Base-by-base conservation (phyloP, 2,113 vertebrate species). In the Rhea pennata region DNA sequence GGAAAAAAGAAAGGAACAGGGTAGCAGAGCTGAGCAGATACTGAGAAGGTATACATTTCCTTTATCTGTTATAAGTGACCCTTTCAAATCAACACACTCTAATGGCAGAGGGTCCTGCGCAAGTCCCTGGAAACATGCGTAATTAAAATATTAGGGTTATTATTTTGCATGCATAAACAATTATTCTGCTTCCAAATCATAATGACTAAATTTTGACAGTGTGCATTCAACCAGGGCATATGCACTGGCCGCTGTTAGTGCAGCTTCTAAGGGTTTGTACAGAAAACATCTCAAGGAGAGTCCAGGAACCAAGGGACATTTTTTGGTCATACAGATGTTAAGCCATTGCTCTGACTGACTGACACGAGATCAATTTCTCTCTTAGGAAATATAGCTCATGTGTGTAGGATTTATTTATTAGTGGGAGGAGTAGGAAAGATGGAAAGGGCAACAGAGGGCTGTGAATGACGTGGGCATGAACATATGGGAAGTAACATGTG, bases 201-300 rank as follows among this genome's bases (percentile, higher is more conserved):
- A 89, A 79, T 73, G 9, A 46, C 42, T 74, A 26, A 66, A 31
- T 85, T 24, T 62, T 80, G 72, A 31, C 19, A 88, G 36, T n/a
- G 56, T 92, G 20, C 64, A 77, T 27, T 42, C 24, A 72, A 13
- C 4, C 31, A 67, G 26, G 36, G 11, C 24, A 70, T 23, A 44
- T 0, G 0, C 64, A n/a, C 13, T 80, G n/a, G 23, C 27, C 64
- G 4, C 2, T 14, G 36, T 31, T 19, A 77, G 10, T 21, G 33
- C 8, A 77, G 6, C 17, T 53, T 91, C 20, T 29, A 64, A 29
- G 9, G 7, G 7, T 10, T 74, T 92, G 9, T 33, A 31, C 16
- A 56, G 73, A 64, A 84, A 39, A 44, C 39, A 56, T 69, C 31
- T 42, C n/a, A 64, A 39, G 21, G 15, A 5, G 9, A 93, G 36